Conservation (phyloP, 1,140 invertebrate genomes). For the Ceratina calcarata region DNA sequence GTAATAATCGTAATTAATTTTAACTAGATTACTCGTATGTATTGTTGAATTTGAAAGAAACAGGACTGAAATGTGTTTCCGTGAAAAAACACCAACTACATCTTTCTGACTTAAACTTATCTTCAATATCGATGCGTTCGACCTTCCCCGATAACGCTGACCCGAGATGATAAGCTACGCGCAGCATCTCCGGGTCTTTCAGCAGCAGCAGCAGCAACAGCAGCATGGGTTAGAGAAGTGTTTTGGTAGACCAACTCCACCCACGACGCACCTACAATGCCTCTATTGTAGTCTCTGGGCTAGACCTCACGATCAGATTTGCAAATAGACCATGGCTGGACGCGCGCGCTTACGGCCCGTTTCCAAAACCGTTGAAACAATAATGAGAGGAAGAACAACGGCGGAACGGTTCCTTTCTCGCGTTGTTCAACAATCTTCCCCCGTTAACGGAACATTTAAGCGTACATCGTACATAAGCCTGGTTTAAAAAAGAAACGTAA, state of each 20-base stretch:
- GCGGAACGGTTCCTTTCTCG: too few relatives aligned
- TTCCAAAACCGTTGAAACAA: conserved; percentile 41
- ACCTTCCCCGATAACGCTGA: conserved; percentile 45
- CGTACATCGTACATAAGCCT: too few relatives aligned
- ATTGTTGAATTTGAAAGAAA: too few relatives aligned
- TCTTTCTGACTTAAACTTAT: conserved; percentile 58
- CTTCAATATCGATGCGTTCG: conserved; percentile 53
- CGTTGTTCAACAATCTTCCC: too few relatives aligned
- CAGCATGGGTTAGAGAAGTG: neutral
- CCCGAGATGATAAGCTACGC: conserved; percentile 41
- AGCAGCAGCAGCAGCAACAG: too few relatives aligned
- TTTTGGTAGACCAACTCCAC: conserved; percentile 48
- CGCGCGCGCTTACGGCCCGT: conserved; percentile 4
- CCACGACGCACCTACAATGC: conserved; percentile 43
- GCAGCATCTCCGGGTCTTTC: neutral
- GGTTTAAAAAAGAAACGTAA: neutral
- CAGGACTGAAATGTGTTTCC: too few relatives aligned
- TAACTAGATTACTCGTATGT: too few relatives aligned
- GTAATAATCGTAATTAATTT: too few relatives aligned
- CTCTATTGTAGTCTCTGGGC: conserved; percentile 53
- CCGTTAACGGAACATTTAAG: too few relatives aligned
- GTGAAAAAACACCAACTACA: too few relatives aligned
- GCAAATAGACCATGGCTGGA: conserved; percentile 52
- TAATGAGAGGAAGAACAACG: too few relatives aligned
- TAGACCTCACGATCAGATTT: conserved; percentile 47